phyloP scores from a whole-genome alignment of 2,797 vertebrate genomes.

The Gastrophryne carolinensis region DNA sequence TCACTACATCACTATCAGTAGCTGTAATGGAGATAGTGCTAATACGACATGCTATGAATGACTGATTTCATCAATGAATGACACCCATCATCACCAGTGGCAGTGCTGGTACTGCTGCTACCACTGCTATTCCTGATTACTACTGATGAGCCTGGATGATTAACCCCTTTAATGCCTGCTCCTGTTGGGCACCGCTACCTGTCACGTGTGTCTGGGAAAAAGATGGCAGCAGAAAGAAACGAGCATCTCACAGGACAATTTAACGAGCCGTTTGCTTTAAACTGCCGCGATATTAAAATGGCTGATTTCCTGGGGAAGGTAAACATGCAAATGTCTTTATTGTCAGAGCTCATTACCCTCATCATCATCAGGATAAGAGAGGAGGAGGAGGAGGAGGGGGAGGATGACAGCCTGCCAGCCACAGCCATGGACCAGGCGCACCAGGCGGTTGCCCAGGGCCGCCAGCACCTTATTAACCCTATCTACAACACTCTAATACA shows the following conservation, averaged over 20 bases:
- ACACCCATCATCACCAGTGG: no score
- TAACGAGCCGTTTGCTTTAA: constrained; percentile 12
- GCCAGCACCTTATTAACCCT: no score
- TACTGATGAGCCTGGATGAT: background rate
- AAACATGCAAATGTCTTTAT: constrained; percentile 46
- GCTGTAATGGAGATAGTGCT: no score
- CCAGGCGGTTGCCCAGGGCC: background rate
- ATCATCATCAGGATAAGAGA: constrained; percentile 12
- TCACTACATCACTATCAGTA: no score
- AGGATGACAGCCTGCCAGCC: constrained; percentile 33
- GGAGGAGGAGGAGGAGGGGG: no score
- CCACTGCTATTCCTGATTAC: background rate
- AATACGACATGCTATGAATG: no score
- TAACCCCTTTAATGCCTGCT: background rate
- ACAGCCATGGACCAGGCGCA: background rate
- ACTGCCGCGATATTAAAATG: constrained; percentile 24
- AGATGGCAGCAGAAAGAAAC: background rate
- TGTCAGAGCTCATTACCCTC: constrained; percentile 45
- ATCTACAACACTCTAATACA: no score
- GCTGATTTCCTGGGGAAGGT: constrained; percentile 32
- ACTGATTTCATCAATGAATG: no score
- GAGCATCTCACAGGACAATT: background rate
- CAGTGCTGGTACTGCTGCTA: background rate
- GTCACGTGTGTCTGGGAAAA: background rate
- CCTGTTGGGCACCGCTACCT: background rate